Percentiles rank a stretch among this genome's conserved stretches.
Evolutionary conservation across 2,888 invertebrate genomes (phyloP).

Genomic region (Tetheella fluctuosa): DNA sequence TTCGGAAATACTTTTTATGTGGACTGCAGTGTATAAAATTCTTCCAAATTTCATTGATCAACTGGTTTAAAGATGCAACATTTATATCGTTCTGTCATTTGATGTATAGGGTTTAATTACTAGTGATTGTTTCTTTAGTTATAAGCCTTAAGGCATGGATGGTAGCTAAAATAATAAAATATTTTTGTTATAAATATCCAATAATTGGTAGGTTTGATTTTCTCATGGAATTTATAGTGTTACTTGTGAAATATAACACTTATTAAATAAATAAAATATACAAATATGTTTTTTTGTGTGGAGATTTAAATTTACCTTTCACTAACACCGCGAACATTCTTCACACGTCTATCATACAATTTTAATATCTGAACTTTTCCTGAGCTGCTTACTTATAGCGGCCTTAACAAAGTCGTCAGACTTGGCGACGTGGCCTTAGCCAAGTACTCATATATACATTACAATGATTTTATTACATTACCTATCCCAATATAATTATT

Average conservation of each 20-base stretch:
- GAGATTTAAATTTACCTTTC: too few relatives aligned
- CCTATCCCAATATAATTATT: too few relatives aligned
- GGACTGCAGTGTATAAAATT: not conserved
- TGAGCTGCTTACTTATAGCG: too few relatives aligned
- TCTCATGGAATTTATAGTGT: conserved; percentile 14
- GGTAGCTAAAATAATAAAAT: conserved; percentile 7
- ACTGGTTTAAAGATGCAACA: not conserved
- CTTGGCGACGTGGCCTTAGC: too few relatives aligned
- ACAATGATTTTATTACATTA: too few relatives aligned
- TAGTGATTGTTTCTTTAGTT: conserved; percentile 12
- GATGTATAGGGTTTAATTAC: conserved; percentile 13
- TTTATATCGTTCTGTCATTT: not conserved
- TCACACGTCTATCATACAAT: too few relatives aligned
- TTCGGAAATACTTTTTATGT: conserved; percentile 14
- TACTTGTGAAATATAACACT: conserved; percentile 1
- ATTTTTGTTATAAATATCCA: conserved; percentile 17
- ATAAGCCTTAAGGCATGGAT: conserved; percentile 14
- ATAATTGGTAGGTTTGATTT: conserved; percentile 21
- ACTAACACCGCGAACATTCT: too few relatives aligned
- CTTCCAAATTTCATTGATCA: not conserved
- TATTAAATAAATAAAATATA: not conserved
- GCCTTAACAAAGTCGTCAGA: too few relatives aligned
- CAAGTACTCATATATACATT: too few relatives aligned
- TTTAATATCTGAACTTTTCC: too few relatives aligned
- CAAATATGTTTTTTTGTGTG: not conserved